Base-by-base conservation (phyloP, 1,140 invertebrate genomes). In the Scaptomyza pallida region DNA sequence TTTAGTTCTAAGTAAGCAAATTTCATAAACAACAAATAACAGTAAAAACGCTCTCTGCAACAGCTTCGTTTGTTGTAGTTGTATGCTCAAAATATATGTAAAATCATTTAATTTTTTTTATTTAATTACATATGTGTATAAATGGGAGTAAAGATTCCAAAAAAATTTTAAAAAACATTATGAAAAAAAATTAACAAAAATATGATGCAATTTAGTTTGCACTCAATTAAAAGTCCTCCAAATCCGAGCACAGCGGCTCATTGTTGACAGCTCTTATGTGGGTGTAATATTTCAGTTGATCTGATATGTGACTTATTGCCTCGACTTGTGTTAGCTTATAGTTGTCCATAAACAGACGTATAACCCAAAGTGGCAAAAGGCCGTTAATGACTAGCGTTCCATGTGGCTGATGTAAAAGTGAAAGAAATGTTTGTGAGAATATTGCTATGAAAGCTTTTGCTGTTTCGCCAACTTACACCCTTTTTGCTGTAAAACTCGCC, bases 1-100 rank as follows among this genome's bases (percentile, higher is more conserved):
- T 47, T 40, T 86, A 80, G 77, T 45, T 57, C 54, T 89, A 89
- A 85, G 85, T 78, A 75, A 75, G n/a, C 35, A 56, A 89, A 78
- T 74, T 77, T 71, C 68, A 68, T 51, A 70, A 61, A 72, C 52
- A 54, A 48, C 33, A 35, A 60, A 35, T 55, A 44, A 37, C 57
- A 5, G 68, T 33, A 57, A 48, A 64, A 48, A 64, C 65, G 71
- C 75, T 64, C 65, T 78, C 65, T 59, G 67, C 45, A 16, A 43
- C 65, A 71, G 67, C 50, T 57, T 48, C 45, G 33, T n/a, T 37
- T 37, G 12, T 54, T 37, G 5, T 17, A 5, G 15, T 55, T 64
- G 62, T 45, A 12, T 45, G 48, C 35, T 59, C 48, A 51, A 70
- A 56, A 61, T 45, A 69, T 16, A 62, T 30, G n/a, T 30, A 19